These are phyloP conservation scores for Apamea anceps DNA, from an alignment of 2,888 invertebrate species.

Conservation along the genomic window DNA sequence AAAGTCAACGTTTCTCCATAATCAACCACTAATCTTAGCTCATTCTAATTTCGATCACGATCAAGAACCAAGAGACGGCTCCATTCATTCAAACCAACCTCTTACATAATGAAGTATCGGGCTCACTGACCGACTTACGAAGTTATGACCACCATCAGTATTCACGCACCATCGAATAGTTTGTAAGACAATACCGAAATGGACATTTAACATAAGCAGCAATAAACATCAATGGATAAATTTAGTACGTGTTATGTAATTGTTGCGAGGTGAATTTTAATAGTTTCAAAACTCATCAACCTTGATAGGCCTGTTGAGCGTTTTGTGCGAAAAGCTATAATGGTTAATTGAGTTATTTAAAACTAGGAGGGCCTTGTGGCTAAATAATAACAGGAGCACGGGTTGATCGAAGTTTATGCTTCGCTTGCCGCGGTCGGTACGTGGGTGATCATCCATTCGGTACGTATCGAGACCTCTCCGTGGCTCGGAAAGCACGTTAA, in stretches of 20 bases:
- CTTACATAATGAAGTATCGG: constrained; percentile 69
- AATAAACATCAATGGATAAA: constrained; percentile 43
- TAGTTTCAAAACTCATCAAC: constrained; percentile 38
- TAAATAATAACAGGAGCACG: too few relatives aligned
- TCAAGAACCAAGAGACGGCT: constrained; percentile 36
- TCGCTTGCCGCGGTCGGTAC: too few relatives aligned
- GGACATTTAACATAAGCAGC: constrained; percentile 55
- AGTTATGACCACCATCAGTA: constrained; percentile 67
- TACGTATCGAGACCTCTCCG: too few relatives aligned
- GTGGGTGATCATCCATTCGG: too few relatives aligned
- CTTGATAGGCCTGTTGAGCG: constrained; percentile 33
- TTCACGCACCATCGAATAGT: constrained; percentile 67
- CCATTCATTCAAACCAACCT: constrained; percentile 63
- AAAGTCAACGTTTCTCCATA: constrained; percentile 45
- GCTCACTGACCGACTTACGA: constrained; percentile 71
- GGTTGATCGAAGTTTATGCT: too few relatives aligned
- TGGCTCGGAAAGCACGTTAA: too few relatives aligned
- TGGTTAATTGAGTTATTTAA: background rate
- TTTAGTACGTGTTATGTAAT: constrained; percentile 56
- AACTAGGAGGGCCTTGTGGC: too few relatives aligned
- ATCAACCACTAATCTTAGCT: constrained; percentile 25
- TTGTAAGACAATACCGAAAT: constrained; percentile 59
- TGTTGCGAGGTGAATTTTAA: constrained; percentile 27
- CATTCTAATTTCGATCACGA: constrained; percentile 55
- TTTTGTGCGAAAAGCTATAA: constrained; percentile 24